Percentiles rank a stretch among this genome's conserved stretches.
These are phyloP conservation scores for Microplitis manilae DNA, from an alignment of 2,888 invertebrate species.

Conservation along the genomic window DNA sequence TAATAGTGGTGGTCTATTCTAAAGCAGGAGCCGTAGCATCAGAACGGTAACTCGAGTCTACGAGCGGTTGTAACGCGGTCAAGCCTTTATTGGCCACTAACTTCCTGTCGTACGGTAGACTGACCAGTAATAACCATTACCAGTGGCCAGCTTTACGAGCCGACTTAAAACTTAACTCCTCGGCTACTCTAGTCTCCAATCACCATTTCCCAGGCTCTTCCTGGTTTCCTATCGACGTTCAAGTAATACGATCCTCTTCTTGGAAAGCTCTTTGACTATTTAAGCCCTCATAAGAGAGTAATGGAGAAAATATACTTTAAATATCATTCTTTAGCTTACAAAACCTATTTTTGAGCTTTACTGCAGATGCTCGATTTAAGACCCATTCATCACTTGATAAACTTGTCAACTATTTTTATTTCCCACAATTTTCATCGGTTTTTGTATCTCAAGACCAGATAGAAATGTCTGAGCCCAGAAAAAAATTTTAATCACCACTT, in stretches of 20 bases:
- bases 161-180: conserved; percentile 58
- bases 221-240: background rate
- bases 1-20: conserved; percentile 26
- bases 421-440: no score
- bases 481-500: no score
- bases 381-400: no score
- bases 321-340: background rate
- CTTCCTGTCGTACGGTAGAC: conserved; percentile 55
- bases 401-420: no score
- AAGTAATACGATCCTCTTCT: background rate
- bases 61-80: conserved; percentile 55
- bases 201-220: conserved; percentile 37
- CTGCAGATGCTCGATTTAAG: no score
- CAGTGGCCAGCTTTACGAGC: conserved; percentile 59
- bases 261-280: background rate
- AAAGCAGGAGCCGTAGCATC: background rate
- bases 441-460: no score
- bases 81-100: conserved; percentile 64
- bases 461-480: no score
- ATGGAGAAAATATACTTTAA: background rate
- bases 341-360: no score
- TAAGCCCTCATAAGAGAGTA: background rate
- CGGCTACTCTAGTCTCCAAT: conserved; percentile 41
- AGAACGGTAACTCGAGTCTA: conserved; percentile 53
- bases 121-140: conserved; percentile 62